Base-by-base conservation (phyloP, 1,140 invertebrate species). In the Eupristina koningsbergeri region DNA sequence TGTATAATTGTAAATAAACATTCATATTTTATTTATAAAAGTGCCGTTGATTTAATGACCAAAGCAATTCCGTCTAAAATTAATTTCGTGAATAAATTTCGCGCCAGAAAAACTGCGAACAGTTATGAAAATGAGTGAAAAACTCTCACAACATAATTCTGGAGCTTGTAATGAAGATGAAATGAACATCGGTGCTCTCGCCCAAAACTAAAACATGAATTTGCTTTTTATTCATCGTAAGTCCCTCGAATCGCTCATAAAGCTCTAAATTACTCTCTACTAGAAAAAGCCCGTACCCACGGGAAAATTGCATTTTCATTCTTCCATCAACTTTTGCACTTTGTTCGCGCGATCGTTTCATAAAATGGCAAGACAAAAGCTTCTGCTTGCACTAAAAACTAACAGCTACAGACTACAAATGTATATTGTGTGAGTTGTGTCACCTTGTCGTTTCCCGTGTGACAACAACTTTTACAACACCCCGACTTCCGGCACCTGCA, bases 401-500 rank as follows among this genome's bases (percentile, higher is more conserved):
- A 88, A 85, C 84, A 73, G 78, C 85, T 84, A 86, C 85, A 84
- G 86, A 87, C 22, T 26, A 58, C 86, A 84, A 87, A 86, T 83
- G 81, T 81, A n/a, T n/a, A n/a, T n/a, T n/a, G 84, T 64, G 83
- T 61, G 79, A 58, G 79, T 83, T 11, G 71, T n/a, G n/a, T n/a
- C n/a, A n/a, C n/a, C n/a, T n/a, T n/a, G n/a, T n/a, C n/a, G n/a
- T n/a, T n/a, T n/a, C n/a, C n/a, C 64, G 61, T 64, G 71, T 78
- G 86, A 87, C 86, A 87, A 86, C 85, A 53, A 84, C 85, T 88
- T 87, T 87, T 86, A 84, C 77, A 77, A 84, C 85, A 77, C 47
- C 79, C 77, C 77, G 64, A 64, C 80, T 75, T 58, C 71, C 83
- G 75, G 83, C 80, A 75, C 85, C 41, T 73, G 82, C 63, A 76